These are phyloP conservation scores for Passer domesticus DNA, from an alignment of 2,113 vertebrate genomes.

Conservation along the genomic window DNA sequence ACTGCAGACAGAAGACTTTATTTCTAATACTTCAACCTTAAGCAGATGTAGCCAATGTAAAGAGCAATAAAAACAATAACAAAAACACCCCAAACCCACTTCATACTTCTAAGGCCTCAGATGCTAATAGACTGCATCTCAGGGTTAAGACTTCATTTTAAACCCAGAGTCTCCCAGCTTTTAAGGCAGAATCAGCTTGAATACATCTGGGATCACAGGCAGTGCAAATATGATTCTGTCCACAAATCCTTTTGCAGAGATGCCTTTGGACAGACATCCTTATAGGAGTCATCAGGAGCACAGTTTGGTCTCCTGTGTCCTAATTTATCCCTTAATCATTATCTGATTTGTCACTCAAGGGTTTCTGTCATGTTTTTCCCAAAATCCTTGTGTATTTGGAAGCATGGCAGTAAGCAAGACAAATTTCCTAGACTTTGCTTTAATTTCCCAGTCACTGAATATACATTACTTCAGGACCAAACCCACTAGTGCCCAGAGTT, in stretches of 20 bases:
- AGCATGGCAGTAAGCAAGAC: neutral
- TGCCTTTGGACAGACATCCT: neutral
- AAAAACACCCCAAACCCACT: neutral
- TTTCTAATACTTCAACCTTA: neutral
- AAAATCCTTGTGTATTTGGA: neutral
- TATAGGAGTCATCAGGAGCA: neutral
- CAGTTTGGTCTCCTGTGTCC: neutral
- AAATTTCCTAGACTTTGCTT: neutral
- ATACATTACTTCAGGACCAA: neutral
- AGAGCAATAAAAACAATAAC: neutral
- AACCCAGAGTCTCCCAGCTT: neutral
- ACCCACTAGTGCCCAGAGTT: neutral
- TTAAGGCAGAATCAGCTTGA: neutral
- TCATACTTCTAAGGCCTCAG: neutral
- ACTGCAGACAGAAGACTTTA: neutral
- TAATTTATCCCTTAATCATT: neutral
- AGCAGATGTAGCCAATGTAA: neutral
- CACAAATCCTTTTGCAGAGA: neutral
- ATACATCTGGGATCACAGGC: neutral
- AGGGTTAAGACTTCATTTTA: neutral
- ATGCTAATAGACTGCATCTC: neutral
- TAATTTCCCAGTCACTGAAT: neutral
- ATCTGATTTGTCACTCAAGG: neutral
- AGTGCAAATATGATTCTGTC: neutral
- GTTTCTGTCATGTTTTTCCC: neutral